Evolutionary conservation across 2,888 invertebrate species (phyloP).

Genomic region (Pristionchus arcanus): DNA sequence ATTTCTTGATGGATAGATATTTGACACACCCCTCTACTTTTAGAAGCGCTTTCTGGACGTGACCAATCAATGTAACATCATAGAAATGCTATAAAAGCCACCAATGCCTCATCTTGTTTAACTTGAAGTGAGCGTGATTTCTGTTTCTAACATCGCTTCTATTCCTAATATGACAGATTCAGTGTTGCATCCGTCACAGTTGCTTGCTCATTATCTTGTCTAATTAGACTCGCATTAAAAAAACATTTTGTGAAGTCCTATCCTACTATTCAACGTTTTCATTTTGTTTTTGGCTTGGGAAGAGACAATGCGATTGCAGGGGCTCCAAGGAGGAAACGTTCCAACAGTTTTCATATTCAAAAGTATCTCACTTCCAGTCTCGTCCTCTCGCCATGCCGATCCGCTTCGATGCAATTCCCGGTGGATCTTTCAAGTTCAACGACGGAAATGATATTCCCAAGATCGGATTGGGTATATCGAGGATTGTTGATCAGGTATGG

Average conservation of each 20-base stretch:
- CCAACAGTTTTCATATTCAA: no score
- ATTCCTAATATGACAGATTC: background rate
- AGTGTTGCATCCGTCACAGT: background rate
- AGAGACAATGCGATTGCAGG: no score
- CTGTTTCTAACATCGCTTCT: background rate
- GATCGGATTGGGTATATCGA: constrained; percentile 70
- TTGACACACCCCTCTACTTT: background rate
- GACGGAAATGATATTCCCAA: constrained; percentile 67
- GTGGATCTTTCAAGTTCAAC: constrained; percentile 59
- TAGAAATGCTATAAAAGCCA: background rate
- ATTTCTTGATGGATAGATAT: background rate
- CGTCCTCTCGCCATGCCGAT: constrained; percentile 18
- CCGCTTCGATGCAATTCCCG: constrained; percentile 60
- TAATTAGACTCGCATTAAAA: no score
- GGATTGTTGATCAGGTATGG: constrained; percentile 63
- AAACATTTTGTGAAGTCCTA: no score
- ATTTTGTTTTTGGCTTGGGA: background rate
- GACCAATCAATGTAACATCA: background rate
- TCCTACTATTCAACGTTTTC: background rate
- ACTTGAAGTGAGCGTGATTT: background rate
- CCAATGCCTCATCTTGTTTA: background rate
- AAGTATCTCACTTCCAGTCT: background rate
- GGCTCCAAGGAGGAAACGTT: no score
- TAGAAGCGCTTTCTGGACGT: background rate
- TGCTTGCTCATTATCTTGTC: background rate